Percentiles rank a stretch among this genome's conserved stretches.
Conservation (phyloP, 2,113 vertebrate genomes). For the Oryzias celebensis region DNA sequence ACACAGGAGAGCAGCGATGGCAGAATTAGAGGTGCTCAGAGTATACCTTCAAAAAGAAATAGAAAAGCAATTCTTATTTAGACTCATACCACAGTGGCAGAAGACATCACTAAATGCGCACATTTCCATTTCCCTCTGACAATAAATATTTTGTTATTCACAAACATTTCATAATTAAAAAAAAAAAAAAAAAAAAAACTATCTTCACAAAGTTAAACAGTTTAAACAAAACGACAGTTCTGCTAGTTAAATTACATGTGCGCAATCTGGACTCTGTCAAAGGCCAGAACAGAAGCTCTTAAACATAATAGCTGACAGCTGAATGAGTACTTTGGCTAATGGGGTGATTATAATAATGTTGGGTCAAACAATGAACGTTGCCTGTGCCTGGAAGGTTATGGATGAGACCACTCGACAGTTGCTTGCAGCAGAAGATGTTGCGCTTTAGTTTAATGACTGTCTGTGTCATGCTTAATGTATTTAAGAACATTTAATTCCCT, state of each 20-base stretch:
- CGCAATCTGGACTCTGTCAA: slow-evolving; percentile 21
- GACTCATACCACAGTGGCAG: neutral
- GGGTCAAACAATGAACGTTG: slow-evolving; percentile 31
- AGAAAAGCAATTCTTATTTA: slow-evolving; percentile 1
- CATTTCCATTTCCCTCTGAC: neutral
- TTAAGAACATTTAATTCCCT: slow-evolving; percentile 5
- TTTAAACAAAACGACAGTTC: neutral
- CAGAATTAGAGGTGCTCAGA: slow-evolving; percentile 93
- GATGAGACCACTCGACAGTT: slow-evolving; percentile 15
- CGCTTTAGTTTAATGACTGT: slow-evolving; percentile 27
- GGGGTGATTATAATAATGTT: slow-evolving; percentile 31
- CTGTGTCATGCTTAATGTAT: slow-evolving; percentile 5
- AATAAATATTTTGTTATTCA: neutral
- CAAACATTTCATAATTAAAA: neutral
- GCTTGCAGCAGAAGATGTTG: slow-evolving; percentile 18
- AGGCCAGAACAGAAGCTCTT: slow-evolving; percentile 48
- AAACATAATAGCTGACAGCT: slow-evolving; percentile 50
- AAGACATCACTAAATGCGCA: neutral
- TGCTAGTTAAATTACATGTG: slow-evolving; percentile 23
- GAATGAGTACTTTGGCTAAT: slow-evolving; percentile 49
- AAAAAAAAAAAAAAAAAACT: neutral
- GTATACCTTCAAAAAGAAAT: slow-evolving; percentile 81
- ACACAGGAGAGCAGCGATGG: slow-evolving; percentile 94
- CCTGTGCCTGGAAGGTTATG: slow-evolving; percentile 25
- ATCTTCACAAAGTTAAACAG: neutral